phyloP scores from a whole-genome alignment of 2,888 invertebrate species.

The Pollenia amentaria region DNA sequence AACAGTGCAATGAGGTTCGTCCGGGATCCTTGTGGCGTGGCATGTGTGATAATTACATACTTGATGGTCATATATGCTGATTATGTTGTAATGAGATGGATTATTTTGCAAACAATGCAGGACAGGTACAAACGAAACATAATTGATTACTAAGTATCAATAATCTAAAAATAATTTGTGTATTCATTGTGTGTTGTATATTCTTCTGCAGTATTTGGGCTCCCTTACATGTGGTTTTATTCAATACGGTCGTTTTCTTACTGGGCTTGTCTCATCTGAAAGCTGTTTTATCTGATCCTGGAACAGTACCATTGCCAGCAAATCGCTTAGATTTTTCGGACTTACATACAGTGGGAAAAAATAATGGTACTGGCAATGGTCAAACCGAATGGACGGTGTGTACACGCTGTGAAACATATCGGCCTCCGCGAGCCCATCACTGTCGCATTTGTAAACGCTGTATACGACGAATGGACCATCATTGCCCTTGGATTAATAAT shows the following conservation, averaged over 20 bases:
- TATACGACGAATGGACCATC: conserved; percentile 86
- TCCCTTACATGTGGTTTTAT: conserved; percentile 90
- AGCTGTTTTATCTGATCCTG: conserved; percentile 95
- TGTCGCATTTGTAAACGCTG: conserved; percentile 94
- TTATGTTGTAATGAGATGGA: conserved; percentile 93
- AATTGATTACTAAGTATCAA: not conserved
- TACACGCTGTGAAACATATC: conserved; percentile 90
- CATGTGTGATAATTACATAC: conserved; percentile 92
- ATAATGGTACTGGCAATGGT: conserved; percentile 85
- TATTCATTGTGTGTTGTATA: not conserved
- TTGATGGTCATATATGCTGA: conserved; percentile 93
- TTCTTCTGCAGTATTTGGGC: conserved; percentile 89
- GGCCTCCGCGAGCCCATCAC: conserved; percentile 94
- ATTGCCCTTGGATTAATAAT: conserved; percentile 97
- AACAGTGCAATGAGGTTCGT: conserved; percentile 87
- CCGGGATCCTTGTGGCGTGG: conserved; percentile 93
- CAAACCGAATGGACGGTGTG: conserved; percentile 86
- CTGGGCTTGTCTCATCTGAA: conserved; percentile 91
- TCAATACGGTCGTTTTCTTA: conserved; percentile 91
- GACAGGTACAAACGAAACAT: conserved; percentile 87
- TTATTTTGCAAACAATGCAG: conserved; percentile 92
- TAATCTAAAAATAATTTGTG: not conserved
- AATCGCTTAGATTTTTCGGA: conserved; percentile 92
- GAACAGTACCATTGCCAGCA: conserved; percentile 91
- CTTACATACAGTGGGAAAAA: conserved; percentile 87